Conservation (phyloP, 2,113 vertebrate species). For the Cathartes aura region DNA sequence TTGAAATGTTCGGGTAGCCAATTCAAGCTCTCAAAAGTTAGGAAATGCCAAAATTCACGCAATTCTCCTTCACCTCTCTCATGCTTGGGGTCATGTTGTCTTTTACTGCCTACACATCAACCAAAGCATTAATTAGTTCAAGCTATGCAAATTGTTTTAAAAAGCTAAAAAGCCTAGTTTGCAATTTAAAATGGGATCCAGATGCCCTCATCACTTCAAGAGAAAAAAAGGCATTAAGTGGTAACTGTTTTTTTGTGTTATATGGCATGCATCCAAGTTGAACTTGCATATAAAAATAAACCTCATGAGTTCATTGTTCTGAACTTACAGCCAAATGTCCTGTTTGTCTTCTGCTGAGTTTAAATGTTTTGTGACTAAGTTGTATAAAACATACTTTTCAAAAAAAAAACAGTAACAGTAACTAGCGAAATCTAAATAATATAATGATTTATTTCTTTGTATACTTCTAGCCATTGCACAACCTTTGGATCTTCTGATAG, state of each 20-base stretch:
- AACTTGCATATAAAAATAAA: conserved; percentile 71
- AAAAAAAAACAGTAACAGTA: conserved; percentile 45
- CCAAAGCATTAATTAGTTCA: conserved; percentile 68
- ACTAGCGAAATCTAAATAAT: conserved; percentile 30
- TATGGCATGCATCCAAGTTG: conserved; percentile 31
- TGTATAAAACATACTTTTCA: conserved; percentile 39
- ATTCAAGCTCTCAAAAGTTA: neutral
- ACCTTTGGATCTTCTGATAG: conserved; percentile 4
- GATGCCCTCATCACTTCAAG: conserved; percentile 46
- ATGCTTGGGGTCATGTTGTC: conserved; percentile 38
- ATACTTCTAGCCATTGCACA: conserved; percentile 28
- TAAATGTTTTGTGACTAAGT: conserved; percentile 66
- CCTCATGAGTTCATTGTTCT: conserved; percentile 69
- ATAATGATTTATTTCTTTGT: neutral
- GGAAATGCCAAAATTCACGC: conserved; percentile 10
- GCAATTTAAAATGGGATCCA: conserved; percentile 53
- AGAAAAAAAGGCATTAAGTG: conserved; percentile 40
- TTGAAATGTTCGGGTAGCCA: neutral
- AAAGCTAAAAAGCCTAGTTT: conserved; percentile 51
- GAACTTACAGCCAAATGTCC: conserved; percentile 55
- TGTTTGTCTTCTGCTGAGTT: conserved; percentile 47
- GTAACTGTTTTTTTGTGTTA: conserved; percentile 43
- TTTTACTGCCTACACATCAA: conserved; percentile 46
- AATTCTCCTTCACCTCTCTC: conserved; percentile 22
- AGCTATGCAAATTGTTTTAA: conserved; percentile 52